Conservation (phyloP, 2,113 vertebrate genomes). For the Silurus meridionalis region DNA sequence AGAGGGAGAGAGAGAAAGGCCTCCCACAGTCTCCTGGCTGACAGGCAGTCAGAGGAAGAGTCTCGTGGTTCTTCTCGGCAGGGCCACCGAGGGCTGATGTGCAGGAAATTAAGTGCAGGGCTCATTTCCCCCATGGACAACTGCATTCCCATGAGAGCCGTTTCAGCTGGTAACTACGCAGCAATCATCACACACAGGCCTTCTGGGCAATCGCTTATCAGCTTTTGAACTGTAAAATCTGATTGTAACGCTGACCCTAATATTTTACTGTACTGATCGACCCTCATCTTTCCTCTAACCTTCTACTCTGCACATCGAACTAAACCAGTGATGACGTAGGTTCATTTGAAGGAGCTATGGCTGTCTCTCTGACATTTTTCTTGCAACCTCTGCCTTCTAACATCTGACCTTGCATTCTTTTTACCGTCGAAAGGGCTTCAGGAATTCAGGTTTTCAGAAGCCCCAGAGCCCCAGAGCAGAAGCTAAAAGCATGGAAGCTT, state of each 20-base stretch:
- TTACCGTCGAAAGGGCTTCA: constrained; percentile 47
- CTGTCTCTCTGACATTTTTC: constrained; percentile 52
- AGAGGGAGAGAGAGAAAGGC: background rate
- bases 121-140: constrained; percentile 58
- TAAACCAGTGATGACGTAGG: background rate
- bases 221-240: constrained; percentile 12
- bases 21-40: constrained; percentile 56
- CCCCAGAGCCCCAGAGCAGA: constrained; percentile 56
- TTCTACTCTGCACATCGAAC: constrained; percentile 10
- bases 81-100: constrained; percentile 52
- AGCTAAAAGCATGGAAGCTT: constrained; percentile 25
- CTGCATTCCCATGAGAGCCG: constrained; percentile 27
- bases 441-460: constrained; percentile 53
- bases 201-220: constrained; percentile 28
- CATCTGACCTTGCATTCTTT: constrained; percentile 22
- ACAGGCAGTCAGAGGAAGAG: constrained; percentile 54
- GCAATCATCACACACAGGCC: constrained; percentile 17
- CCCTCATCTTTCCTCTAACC: constrained; percentile 22
- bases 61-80: constrained; percentile 46
- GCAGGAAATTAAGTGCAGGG: constrained; percentile 68
- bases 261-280: constrained; percentile 49
- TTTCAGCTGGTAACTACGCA: constrained; percentile 21
- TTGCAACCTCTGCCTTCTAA: constrained; percentile 49
- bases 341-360: background rate
- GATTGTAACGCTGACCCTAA: constrained; percentile 31